Evolutionary conservation across 2,797 vertebrate genomes (phyloP).

Genomic region (Platalea minor): DNA sequence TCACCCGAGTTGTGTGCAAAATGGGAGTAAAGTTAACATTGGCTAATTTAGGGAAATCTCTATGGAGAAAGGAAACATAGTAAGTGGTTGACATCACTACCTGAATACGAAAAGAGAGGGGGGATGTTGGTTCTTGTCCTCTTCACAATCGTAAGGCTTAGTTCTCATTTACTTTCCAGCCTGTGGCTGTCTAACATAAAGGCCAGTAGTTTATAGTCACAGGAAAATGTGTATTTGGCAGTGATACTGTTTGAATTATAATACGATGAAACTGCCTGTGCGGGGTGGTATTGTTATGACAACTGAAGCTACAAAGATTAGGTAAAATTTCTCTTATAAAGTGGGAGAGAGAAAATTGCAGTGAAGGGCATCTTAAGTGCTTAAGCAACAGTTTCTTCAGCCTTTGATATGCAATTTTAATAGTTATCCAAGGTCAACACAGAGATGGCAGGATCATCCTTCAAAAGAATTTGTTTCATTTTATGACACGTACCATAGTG

Average conservation of each 20-base stretch:
- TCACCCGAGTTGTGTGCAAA: not conserved
- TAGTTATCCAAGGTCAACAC: not conserved
- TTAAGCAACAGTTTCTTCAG: not conserved
- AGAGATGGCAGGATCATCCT: not conserved
- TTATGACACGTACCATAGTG: not conserved
- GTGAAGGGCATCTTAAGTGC: not conserved
- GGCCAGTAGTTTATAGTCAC: not conserved
- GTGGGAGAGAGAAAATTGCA: not conserved
- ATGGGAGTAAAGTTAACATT: not conserved
- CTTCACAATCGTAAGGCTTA: not conserved
- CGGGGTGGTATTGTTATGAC: conserved; percentile 57
- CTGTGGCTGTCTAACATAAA: not conserved
- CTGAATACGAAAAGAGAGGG: not conserved
- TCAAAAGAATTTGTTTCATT: conserved; percentile 31
- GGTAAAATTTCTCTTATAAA: conserved; percentile 18
- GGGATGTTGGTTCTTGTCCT: not conserved
- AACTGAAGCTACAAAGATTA: conserved; percentile 30
- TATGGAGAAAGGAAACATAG: not conserved
- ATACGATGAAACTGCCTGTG: not conserved
- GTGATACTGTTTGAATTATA: conserved; percentile 19
- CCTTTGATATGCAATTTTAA: conserved; percentile 49
- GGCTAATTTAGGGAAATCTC: not conserved
- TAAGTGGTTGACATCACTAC: not conserved
- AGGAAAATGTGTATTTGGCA: conserved; percentile 2
- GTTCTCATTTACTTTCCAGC: not conserved